Evolutionary conservation across 2,113 vertebrate genomes (phyloP).

Genomic region (Gallinago media): DNA sequence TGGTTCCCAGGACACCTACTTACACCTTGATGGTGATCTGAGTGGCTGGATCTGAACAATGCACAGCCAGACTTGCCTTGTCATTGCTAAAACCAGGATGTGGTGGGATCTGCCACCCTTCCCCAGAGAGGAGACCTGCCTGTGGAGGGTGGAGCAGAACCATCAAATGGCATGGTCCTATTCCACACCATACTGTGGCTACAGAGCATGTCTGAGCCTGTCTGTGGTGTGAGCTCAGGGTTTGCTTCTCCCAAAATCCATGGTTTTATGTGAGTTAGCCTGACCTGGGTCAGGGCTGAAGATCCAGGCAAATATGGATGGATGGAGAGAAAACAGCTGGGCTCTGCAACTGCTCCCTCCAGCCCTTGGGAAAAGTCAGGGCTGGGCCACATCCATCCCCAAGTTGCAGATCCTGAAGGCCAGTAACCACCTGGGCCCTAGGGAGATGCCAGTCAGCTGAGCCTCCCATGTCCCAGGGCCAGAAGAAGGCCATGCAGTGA

Average conservation of each 20-base stretch:
- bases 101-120: background rate
- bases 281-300: background rate
- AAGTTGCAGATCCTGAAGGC: background rate
- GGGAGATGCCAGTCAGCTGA: background rate
- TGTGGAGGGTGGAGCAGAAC: background rate
- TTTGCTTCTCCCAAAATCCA: background rate
- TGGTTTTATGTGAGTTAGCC: background rate
- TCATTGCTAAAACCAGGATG: background rate
- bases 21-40: background rate
- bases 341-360: background rate
- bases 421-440: background rate
- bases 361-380: background rate
- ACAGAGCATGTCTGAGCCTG: background rate
- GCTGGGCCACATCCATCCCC: background rate
- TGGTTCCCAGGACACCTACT: background rate
- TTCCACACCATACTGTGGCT: background rate
- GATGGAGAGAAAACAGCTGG: background rate
- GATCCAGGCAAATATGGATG: rapidly evolving
- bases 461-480: background rate
- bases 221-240: background rate
- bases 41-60: background rate
- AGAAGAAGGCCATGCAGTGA: background rate
- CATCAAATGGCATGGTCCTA: background rate
- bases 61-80: background rate
- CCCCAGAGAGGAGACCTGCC: rapidly evolving